Percentiles rank a stretch among this genome's conserved stretches.
Evolutionary conservation across 2,113 vertebrate species (phyloP).

Genomic region (Pluvialis apricaria): DNA sequence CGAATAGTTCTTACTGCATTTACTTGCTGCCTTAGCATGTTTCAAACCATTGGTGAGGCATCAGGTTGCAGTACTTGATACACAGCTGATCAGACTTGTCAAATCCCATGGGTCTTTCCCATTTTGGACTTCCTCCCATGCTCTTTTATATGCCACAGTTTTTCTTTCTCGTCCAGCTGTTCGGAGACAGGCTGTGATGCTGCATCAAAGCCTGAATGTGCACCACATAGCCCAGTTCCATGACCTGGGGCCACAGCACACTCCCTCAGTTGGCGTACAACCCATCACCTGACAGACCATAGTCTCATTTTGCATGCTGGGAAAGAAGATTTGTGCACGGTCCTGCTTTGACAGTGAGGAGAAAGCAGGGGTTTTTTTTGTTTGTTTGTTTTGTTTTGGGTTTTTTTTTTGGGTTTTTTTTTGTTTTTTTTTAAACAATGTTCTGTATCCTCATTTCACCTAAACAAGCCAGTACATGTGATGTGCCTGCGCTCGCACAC

Average conservation of each 20-base stretch:
- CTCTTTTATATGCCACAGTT: neutral
- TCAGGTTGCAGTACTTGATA: neutral
- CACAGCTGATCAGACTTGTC: neutral
- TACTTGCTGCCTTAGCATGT: neutral
- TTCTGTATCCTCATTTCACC: neutral
- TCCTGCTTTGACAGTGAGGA: neutral
- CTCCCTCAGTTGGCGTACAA: neutral
- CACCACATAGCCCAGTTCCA: too few relatives aligned
- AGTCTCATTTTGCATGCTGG: neutral
- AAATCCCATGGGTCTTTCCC: neutral
- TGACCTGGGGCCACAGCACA: too few relatives aligned
- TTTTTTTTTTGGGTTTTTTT: neutral
- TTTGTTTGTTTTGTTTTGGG: neutral
- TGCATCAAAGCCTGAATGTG: neutral
- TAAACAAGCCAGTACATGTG: neutral
- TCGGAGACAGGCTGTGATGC: neutral
- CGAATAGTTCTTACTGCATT: neutral
- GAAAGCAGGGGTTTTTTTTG: neutral
- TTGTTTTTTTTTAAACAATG: neutral
- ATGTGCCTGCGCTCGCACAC: neutral
- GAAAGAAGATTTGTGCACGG: neutral
- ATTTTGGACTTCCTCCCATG: neutral
- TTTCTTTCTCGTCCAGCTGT: neutral
- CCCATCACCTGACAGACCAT: too few relatives aligned
- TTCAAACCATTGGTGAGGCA: neutral